Base-by-base conservation (phyloP, 2,113 vertebrate genomes). In the Etheostoma cragini region DNA sequence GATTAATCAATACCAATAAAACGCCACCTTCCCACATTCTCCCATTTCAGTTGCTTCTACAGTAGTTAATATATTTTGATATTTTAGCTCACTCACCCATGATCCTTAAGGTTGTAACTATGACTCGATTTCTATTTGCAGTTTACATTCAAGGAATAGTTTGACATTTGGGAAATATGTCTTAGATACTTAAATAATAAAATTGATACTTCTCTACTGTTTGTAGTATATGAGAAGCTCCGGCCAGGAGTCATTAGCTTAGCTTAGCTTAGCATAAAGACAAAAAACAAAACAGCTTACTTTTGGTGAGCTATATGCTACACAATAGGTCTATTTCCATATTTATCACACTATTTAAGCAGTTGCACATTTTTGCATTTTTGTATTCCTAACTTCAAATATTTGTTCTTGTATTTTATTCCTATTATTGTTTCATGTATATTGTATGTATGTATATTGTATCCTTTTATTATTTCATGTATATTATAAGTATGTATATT, bases 1-100 rank as follows among this genome's bases (percentile, higher is more conserved):
- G 85, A 91, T 92, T 71, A 89, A 92, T 89, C 86, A 70, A 67
- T 72, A 81, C 35, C 49, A 75, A 83, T 63, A 78, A 86, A 54
- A 83, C 65, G 76, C 77, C 76, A 76, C 67, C 49, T 81, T 75
- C 54, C 61, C 49, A 33, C 54, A 50, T 77, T 76, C 15, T 67
- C 30, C 38, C 19, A 17, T 50, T 60, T 56, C 26, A 33, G n/a
- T 13, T 13, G 21, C 15, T 57, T 2, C 4, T 5, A 30, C 58
- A 1, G 35, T 12, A 19, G 62, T 35, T 7, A 22, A 4, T 16
- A 4, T 19, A 47, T 46, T 26, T 22, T 4, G 26, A 61, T 53
- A 70, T 80, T 54, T 45, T 64, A 68, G 10, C 45, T 76, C 17
- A 24, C 30, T 33, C 19, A 46, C 19, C 53, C 47, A 65, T 61